Evolutionary conservation across 1,140 invertebrate genomes (phyloP).

Genomic region (Drosophila sp.): DNA sequence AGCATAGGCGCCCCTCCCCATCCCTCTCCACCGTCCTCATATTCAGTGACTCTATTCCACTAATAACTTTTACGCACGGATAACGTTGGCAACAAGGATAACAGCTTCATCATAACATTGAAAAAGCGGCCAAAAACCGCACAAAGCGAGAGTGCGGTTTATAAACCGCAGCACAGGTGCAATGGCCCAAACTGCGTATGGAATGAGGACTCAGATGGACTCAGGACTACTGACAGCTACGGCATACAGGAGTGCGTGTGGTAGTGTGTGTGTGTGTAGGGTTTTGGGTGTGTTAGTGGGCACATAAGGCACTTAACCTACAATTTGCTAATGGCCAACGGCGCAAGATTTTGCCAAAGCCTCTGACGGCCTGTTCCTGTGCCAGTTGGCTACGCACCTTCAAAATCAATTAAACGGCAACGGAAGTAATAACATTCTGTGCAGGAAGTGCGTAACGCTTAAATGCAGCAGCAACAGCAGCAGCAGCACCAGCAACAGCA

Average conservation of each 20-base stretch:
- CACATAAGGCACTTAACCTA: conserved; percentile 75
- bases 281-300: conserved; percentile 11
- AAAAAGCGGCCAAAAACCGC: conserved; percentile 72
- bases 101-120: conserved; percentile 46
- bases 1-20: background rate
- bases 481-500: conserved; percentile 31
- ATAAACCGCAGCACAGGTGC: conserved; percentile 55
- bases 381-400: conserved; percentile 64
- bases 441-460: conserved; percentile 78
- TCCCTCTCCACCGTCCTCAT: background rate
- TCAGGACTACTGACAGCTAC: background rate
- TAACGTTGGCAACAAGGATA: conserved; percentile 47
- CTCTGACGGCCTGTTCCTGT: background rate
- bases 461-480: conserved; percentile 61
- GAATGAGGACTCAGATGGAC: conserved; percentile 18
- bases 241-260: background rate
- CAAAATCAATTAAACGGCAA: conserved; percentile 81
- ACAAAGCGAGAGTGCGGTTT: conserved; percentile 68
- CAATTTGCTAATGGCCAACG: conserved; percentile 77
- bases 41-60: conserved; percentile 68
- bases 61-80: conserved; percentile 81
- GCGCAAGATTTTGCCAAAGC: conserved; percentile 49
- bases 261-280: background rate
- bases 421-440: conserved; percentile 81
- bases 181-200: conserved; percentile 51